Evolutionary conservation across 2,797 vertebrate genomes (phyloP), one percentile per base, ranked within the genome.

Genomic region (Ambastaia sidthimunki): DNA sequence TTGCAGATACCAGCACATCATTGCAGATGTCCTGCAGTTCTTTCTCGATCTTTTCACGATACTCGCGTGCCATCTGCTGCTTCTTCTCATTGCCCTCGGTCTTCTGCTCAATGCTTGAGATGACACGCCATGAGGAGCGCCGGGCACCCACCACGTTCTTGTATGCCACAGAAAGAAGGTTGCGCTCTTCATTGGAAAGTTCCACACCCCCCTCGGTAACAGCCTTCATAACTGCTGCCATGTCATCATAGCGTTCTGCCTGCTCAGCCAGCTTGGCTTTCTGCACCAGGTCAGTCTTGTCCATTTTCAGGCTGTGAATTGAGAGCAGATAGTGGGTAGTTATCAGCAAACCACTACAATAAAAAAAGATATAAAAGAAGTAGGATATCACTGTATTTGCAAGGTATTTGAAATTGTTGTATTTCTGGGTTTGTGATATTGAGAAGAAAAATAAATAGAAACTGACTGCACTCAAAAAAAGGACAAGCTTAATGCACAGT

Each of bases 81-180:
- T 98, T 98, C 92, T 97, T 99, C 89, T 99, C 97, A 6, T 96
- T 97, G 80, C 95, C 94, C 89, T 98, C 97, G 0, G 96, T 96
- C 90, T 99, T 99, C 91, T 98, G 96, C 89, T 99, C 98, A 0
- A 99, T 99, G 94, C 97, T 98, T 89, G 97, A 98, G 92, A 99
- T 97, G 59, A 99, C 97, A 0, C 98, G 96, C 98, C 97, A 99
- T 88, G 97, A 99, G 0, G 98, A 99, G 31, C 98, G 97, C 10
- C 98, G 97, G 31, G 98, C 97, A 3, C 98, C 98, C 0, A 99
- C 98, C 87, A 99, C 98, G 0, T 99, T 99, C 93, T 99, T 99
- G 91, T 98, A 99, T 86, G 98, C 97, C n/a, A 99, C 97, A 0
- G 98, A 99, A 48, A 99, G 96, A 47, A 99, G 94, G 88, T 99